Evolutionary conservation across 2,797 vertebrate species (phyloP), one percentile per base, ranked within the genome.

Genomic region (Clamator glandarius): DNA sequence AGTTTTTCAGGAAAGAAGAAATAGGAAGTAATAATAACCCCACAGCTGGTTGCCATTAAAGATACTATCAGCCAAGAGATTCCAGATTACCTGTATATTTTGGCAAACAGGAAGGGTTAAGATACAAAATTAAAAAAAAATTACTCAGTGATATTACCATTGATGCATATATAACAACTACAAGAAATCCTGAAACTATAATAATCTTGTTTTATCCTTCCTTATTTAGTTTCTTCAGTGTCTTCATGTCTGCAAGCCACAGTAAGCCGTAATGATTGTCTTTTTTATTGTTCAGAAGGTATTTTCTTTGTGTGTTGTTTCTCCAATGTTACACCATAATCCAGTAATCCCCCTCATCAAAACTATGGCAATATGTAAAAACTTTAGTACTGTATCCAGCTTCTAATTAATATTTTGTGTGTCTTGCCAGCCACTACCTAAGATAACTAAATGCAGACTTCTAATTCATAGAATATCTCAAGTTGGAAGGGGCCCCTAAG

Each of bases 51-150:
- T 57, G 86, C 39, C 12, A 44, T 69, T 36, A 70, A 48, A 76
- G 44, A 33, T 57, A 36, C 15, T 31, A 70, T 11, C 33, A 31
- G 5, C 12, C 31, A 26, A 66, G 35, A 70, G 15, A 54, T 55
- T 72, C 26, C 20, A 73, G 81, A 24, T 50, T 64, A 55, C 9
- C 64, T 66, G 33, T 24, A 81, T 25, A 54, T 63, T 68, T 31
- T n/a, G 52, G 70, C 48, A 41, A 73, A 54, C 17, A 74, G 11
- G 3, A 68, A 39, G 24, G 6, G 11, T 78, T 68, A 25, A 54
- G 66, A 59, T 44, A 44, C 1, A 12, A 11, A 1, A 69, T n/a
- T n/a, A n/a, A 31, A 12, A 11, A 1, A 69, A 25, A 20, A 2
- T 6, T 16, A n/a, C 24, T 55, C 50, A 33, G 12, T 39, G 7